Evolutionary conservation across 2,888 invertebrate genomes (phyloP).

Genomic region (Melinaea menophilus): DNA sequence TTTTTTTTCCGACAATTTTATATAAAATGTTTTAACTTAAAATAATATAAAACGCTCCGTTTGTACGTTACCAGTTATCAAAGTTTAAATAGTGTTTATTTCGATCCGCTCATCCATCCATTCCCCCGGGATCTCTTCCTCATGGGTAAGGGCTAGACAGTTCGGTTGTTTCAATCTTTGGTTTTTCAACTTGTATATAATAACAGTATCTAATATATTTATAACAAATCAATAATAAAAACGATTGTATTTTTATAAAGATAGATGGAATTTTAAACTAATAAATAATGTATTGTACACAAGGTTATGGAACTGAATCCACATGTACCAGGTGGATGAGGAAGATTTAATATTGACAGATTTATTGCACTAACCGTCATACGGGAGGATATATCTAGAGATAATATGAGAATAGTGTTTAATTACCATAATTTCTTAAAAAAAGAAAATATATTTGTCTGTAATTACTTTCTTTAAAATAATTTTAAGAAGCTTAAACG

Average conservation of each 20-base stretch:
- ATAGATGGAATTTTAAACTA: too few relatives aligned
- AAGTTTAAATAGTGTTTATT: neutral
- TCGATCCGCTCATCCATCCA: constrained; percentile 10
- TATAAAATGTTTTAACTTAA: too few relatives aligned
- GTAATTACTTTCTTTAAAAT: too few relatives aligned
- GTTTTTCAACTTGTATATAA: constrained; percentile 13
- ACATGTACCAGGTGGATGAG: too few relatives aligned
- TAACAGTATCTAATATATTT: neutral
- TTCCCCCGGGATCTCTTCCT: constrained; percentile 14
- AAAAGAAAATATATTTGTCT: neutral
- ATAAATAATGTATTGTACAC: too few relatives aligned
- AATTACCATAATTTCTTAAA: neutral
- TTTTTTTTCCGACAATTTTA: too few relatives aligned
- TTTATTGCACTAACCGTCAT: constrained; percentile 14
- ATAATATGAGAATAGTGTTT: neutral
- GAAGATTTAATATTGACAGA: constrained; percentile 14
- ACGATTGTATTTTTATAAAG: too few relatives aligned
- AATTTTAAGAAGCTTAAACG: too few relatives aligned
- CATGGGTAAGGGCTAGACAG: constrained; percentile 33
- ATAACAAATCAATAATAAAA: too few relatives aligned
- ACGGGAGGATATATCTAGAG: neutral
- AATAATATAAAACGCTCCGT: too few relatives aligned
- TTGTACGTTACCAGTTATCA: too few relatives aligned
- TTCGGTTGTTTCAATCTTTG: constrained; percentile 22
- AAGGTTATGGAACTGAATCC: too few relatives aligned